Base-by-base conservation (phyloP, 1,140 invertebrate species). In the Drosophila elegans region DNA sequence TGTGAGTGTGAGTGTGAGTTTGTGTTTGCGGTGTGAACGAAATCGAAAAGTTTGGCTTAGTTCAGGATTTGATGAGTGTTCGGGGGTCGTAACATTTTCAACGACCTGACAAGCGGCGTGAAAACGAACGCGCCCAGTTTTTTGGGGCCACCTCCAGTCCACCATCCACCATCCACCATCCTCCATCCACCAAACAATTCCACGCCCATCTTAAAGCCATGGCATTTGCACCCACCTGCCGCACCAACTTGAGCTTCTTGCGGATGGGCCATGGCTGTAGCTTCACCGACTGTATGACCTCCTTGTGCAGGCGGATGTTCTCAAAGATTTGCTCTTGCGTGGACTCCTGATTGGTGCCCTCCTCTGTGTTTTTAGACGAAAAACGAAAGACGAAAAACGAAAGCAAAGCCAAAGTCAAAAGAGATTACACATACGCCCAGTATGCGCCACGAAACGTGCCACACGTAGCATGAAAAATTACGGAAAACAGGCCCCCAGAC, bases 281-380 rank as follows among this genome's bases (percentile, higher is more conserved):
- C 83, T 97, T 97, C 3, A 98, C 96, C 29, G 96, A 97, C 56
- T 95, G 95, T 42, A 99, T 94, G 0, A 99, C 97, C 92, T 99
- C 97, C 92, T 99, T 99, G 92, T 99, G 98, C 21, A 98, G 93
- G 73, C 96, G 95, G 48, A 99, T 96, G 79, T 97, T 98, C 91
- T 98, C 97, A 83, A 97, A 96, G 59, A 99, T 97, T 92, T 97
- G 96, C 76, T 98, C 97, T 88, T 98, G 95, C 0, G 94, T 95
- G 29, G 94, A 94, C 54, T 93, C 93, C 44, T 93, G 93, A 53
- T 92, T 91, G 48, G 91, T 91, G 69, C 93, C 93, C 27, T 97
- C 96, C 29, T 97, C 96, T 82, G 96, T 2, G 95, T 95, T 21
- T 21, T 21, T 21, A 21, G 16, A 21, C 27, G 27, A 3, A n/a